Evolutionary conservation across 1,140 invertebrate genomes (phyloP).

Genomic region (Drosophila paulistorum): DNA sequence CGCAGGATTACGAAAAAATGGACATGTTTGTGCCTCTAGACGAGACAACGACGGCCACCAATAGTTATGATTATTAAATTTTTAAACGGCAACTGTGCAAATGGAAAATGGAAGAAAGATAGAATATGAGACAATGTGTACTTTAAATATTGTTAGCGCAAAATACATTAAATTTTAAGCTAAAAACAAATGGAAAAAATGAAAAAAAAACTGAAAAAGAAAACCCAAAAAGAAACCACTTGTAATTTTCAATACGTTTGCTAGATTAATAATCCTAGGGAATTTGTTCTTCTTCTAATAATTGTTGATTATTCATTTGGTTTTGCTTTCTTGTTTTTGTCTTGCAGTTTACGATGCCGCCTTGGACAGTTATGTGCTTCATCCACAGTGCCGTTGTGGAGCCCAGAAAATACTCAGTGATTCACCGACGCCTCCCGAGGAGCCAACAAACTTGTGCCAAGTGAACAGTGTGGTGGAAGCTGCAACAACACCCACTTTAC

Average conservation of each 20-base stretch:
- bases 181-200: conserved; percentile 25
- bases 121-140: conserved; percentile 48
- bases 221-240: not conserved
- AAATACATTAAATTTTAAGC: conserved; percentile 72
- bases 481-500: conserved; percentile 37
- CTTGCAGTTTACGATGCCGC: conserved; percentile 65
- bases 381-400: conserved; percentile 65
- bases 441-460: conserved; percentile 70
- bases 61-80: conserved; percentile 68
- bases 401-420: conserved; percentile 62
- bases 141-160: conserved; percentile 72
- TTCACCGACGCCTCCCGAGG: conserved; percentile 65
- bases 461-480: conserved; percentile 47
- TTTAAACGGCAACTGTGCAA: conserved; percentile 37
- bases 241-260: conserved; percentile 16
- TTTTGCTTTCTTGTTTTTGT: not conserved
- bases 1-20: conserved; percentile 76
- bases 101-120: conserved; percentile 32
- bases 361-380: conserved; percentile 60
- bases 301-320: not conserved
- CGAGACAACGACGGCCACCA: conserved; percentile 63
- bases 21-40: conserved; percentile 73
- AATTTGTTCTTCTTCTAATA: not conserved
- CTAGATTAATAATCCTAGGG: conserved; percentile 9
- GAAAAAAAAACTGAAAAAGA: not conserved